phyloP scores from a whole-genome alignment of 2,797 vertebrate species.

The Cetoscarus ocellatus region DNA sequence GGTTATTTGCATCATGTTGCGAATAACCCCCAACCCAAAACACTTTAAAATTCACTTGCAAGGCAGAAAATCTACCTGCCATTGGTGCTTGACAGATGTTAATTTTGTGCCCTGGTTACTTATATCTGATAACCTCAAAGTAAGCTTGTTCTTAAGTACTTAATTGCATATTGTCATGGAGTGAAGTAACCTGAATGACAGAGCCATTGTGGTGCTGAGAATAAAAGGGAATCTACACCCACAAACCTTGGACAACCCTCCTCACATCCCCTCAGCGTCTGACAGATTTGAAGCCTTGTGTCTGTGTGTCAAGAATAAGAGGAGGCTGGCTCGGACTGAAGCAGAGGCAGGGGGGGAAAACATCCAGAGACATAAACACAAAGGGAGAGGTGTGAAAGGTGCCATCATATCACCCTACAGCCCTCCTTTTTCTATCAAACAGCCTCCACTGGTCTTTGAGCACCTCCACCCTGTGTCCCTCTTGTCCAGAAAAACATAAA shows the following conservation, averaged over 20 bases:
- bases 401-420: conserved; percentile 42
- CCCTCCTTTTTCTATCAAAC: conserved; percentile 21
- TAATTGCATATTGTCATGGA: too few relatives aligned
- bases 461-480: conserved; percentile 22
- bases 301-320: conserved; percentile 9
- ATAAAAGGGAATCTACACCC: not conserved
- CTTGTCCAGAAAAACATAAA: conserved; percentile 48
- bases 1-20: too few relatives aligned
- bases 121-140: too few relatives aligned
- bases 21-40: too few relatives aligned
- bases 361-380: conserved; percentile 7
- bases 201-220: not conserved
- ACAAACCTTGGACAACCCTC: not conserved
- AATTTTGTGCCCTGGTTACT: too few relatives aligned
- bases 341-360: conserved; percentile 11
- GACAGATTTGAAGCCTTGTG: conserved; percentile 23
- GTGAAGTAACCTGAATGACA: too few relatives aligned
- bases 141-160: too few relatives aligned
- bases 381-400: conserved; percentile 25
- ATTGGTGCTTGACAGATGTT: too few relatives aligned
- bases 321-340: conserved; percentile 1
- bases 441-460: conserved; percentile 43
- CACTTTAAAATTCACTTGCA: too few relatives aligned
- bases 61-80: too few relatives aligned
- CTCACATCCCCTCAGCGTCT: not conserved